Conservation (phyloP, 2,888 invertebrate species). For the Luperina nickerlii region DNA sequence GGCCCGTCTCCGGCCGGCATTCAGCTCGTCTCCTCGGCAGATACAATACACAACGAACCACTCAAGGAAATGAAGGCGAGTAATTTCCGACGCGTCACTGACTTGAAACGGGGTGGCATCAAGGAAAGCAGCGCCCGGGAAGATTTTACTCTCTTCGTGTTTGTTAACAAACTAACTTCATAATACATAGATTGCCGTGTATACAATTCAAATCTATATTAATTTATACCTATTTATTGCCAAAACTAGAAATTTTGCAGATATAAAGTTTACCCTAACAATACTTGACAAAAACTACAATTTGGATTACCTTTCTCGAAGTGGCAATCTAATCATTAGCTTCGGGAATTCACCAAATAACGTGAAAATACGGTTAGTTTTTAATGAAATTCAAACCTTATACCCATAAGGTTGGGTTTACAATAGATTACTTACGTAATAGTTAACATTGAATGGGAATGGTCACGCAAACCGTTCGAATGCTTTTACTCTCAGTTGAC, state of each 20-base stretch:
- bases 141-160: neutral
- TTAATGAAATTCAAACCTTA: too few species aligned
- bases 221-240: neutral
- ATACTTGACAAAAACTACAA: neutral
- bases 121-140: neutral
- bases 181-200: neutral
- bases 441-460: too few species aligned
- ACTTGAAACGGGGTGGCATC: neutral
- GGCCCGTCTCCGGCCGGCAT: conserved; percentile 5
- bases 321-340: too few species aligned
- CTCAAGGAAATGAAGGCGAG: conserved; percentile 47
- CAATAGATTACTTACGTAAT: too few species aligned
- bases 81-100: conserved; percentile 25
- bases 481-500: neutral
- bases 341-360: too few species aligned
- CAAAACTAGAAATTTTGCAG: neutral
- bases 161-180: neutral
- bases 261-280: neutral
- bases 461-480: too few species aligned
- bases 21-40: neutral
- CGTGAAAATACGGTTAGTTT: too few species aligned
- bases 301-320: too few species aligned
- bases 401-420: too few species aligned
- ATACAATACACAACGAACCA: conserved; percentile 42
- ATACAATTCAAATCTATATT: neutral